phyloP scores from a whole-genome alignment of 2,113 vertebrate genomes.

The Gadus macrocephalus region DNA sequence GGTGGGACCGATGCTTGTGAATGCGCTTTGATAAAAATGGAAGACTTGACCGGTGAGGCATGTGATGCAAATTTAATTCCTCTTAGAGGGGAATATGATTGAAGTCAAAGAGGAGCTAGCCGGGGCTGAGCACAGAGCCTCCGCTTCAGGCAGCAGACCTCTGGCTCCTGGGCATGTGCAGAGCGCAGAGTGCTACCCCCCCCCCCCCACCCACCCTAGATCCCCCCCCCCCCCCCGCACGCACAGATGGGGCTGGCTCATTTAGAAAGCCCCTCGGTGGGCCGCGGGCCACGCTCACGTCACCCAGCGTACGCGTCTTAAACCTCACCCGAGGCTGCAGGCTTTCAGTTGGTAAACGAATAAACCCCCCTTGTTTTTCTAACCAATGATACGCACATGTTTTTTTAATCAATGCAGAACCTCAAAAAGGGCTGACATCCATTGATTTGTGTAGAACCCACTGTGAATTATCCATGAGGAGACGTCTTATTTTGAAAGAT shows the following conservation, averaged over 20 bases:
- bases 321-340: slow-evolving; percentile 29
- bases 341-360: slow-evolving; percentile 14
- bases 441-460: no score
- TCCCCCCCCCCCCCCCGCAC: slow-evolving; percentile 16
- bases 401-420: no score
- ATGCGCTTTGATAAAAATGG: slow-evolving; percentile 56
- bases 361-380: neutral
- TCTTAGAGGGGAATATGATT: slow-evolving; percentile 59
- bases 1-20: slow-evolving; percentile 40
- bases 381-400: neutral
- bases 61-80: slow-evolving; percentile 69
- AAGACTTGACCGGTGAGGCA: slow-evolving; percentile 44
- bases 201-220: neutral
- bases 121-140: slow-evolving; percentile 57
- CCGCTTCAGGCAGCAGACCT: slow-evolving; percentile 13
- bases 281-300: slow-evolving; percentile 20
- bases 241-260: slow-evolving; percentile 50
- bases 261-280: slow-evolving; percentile 51
- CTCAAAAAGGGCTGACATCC: no score
- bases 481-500: no score
- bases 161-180: slow-evolving; percentile 32
- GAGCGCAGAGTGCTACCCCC: slow-evolving; percentile 40
- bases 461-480: no score
- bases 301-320: slow-evolving; percentile 23
- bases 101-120: slow-evolving; percentile 54